Percentiles rank a stretch among this genome's conserved stretches.
Evolutionary conservation across 1,140 invertebrate genomes (phyloP).

Genomic region (Pygmarrhopalites habei): DNA sequence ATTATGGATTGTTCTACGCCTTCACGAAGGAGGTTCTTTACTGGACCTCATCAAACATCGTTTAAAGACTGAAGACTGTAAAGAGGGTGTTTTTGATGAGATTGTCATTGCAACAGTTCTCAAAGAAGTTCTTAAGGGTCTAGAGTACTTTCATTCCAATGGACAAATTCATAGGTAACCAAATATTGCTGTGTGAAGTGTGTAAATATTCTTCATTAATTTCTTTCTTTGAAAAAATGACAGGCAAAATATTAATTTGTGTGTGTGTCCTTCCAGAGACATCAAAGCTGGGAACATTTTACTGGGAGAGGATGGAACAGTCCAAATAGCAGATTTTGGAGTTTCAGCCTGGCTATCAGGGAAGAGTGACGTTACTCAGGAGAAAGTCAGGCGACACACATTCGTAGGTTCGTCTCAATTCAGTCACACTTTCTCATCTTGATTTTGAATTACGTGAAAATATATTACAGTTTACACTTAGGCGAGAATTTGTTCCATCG

Average conservation of each 20-base stretch:
- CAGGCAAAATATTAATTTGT: background rate
- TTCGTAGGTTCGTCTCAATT: no score
- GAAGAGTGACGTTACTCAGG: constrained; percentile 71
- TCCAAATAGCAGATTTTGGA: constrained; percentile 91
- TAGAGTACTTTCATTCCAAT: constrained; percentile 98
- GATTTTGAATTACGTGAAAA: no score
- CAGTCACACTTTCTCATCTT: no score
- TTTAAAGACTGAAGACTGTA: constrained; percentile 81
- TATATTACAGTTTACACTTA: no score
- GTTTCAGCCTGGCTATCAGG: constrained; percentile 89
- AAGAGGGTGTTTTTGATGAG: constrained; percentile 96
- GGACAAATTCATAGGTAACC: constrained; percentile 89
- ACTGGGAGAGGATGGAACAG: constrained; percentile 71
- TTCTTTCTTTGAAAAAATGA: no score
- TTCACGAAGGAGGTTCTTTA: constrained; percentile 80
- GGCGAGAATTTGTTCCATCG: no score
- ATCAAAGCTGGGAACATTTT: constrained; percentile 98
- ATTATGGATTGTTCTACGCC: constrained; percentile 88
- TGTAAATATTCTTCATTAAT: no score
- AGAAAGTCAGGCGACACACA: constrained; percentile 72
- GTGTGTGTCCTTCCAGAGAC: constrained; percentile 58
- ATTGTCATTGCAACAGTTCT: constrained; percentile 97
- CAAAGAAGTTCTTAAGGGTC: constrained; percentile 88
- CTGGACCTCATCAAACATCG: constrained; percentile 97
- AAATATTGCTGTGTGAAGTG: background rate